These are phyloP conservation scores for Eucera pruinosa DNA, from an alignment of 2,888 invertebrate genomes.

Conservation along the genomic window DNA sequence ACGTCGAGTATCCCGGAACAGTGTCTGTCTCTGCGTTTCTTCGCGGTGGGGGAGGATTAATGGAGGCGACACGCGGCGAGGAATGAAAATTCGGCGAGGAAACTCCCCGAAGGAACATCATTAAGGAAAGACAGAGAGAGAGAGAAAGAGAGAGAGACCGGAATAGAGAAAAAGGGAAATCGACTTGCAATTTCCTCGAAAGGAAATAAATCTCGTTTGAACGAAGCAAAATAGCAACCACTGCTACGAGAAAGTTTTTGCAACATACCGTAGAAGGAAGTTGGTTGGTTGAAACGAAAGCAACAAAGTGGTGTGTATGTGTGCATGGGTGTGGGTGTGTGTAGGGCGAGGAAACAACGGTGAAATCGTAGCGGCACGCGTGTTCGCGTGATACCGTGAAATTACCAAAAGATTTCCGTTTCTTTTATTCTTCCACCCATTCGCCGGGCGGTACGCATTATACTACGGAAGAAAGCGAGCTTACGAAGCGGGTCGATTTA, in stretches of 20 bases:
- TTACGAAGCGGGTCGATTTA: slow-evolving; percentile 26
- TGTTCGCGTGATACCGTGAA: slow-evolving; percentile 62
- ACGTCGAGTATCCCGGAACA: slow-evolving; percentile 52
- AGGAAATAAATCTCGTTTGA: slow-evolving; percentile 19
- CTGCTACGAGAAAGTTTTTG: slow-evolving; percentile 15
- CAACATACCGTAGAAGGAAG: background rate
- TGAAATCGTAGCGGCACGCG: slow-evolving; percentile 52
- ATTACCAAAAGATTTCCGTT: slow-evolving; percentile 56
- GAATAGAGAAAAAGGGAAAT: background rate
- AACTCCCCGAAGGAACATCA: slow-evolving; percentile 6
- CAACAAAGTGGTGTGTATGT: background rate
- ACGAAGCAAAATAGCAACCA: background rate
- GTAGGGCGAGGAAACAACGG: slow-evolving; percentile 11
- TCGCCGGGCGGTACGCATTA: slow-evolving; percentile 16
- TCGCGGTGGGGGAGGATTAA: slow-evolving; percentile 31
- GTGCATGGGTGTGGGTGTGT: too few species aligned
- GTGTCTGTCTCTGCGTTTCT: slow-evolving; percentile 33
- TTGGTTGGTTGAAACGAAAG: slow-evolving; percentile 10
- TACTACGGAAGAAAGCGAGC: background rate
- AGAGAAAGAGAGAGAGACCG: background rate
- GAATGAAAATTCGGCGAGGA: slow-evolving; percentile 19
- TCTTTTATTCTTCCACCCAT: background rate
- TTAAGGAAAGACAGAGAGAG: background rate
- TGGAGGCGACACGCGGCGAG: slow-evolving; percentile 20
- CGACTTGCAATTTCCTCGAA: slow-evolving; percentile 5